A percentile compares a stretch with the other conserved stretches of the same genome.
Evolutionary conservation across 2,113 vertebrate genomes (phyloP).

Genomic region (Hydrolagus affinis): DNA sequence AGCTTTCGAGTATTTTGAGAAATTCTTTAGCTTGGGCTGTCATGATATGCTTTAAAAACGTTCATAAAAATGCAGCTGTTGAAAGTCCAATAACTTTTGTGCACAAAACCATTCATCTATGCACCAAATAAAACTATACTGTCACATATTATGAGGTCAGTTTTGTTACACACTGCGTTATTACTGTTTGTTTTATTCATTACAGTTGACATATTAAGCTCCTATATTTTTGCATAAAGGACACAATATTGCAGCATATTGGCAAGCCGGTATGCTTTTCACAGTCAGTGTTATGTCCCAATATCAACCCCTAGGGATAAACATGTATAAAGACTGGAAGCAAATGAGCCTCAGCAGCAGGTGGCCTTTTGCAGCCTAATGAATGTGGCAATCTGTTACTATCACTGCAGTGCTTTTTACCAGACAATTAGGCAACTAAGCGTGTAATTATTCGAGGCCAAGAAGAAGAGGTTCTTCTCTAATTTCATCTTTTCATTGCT

Average conservation of each 20-base stretch:
- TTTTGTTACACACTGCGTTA: constrained; percentile 60
- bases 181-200: constrained; percentile 76
- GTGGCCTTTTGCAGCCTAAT: constrained; percentile 99
- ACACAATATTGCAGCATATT: constrained; percentile 97
- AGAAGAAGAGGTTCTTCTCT: constrained; percentile 97
- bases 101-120: constrained; percentile 44
- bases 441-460: constrained; percentile 99
- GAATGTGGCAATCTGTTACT: constrained; percentile 98
- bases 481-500: constrained; percentile 99
- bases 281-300: constrained; percentile 87
- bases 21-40: constrained; percentile 15
- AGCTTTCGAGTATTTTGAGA: neutral
- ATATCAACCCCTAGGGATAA: constrained; percentile 80
- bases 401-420: constrained; percentile 86
- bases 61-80: constrained; percentile 41
- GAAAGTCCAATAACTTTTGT: constrained; percentile 60
- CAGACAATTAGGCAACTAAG: constrained; percentile 99
- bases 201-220: constrained; percentile 91
- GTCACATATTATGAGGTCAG: constrained; percentile 56
- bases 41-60: neutral
- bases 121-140: constrained; percentile 48
- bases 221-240: constrained; percentile 90
- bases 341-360: constrained; percentile 90
- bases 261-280: constrained; percentile 96
- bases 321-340: constrained; percentile 80